Evolutionary conservation across 2,888 invertebrate species (phyloP), one percentile per base, ranked within the genome.

Genomic region (Myopa testacea): DNA sequence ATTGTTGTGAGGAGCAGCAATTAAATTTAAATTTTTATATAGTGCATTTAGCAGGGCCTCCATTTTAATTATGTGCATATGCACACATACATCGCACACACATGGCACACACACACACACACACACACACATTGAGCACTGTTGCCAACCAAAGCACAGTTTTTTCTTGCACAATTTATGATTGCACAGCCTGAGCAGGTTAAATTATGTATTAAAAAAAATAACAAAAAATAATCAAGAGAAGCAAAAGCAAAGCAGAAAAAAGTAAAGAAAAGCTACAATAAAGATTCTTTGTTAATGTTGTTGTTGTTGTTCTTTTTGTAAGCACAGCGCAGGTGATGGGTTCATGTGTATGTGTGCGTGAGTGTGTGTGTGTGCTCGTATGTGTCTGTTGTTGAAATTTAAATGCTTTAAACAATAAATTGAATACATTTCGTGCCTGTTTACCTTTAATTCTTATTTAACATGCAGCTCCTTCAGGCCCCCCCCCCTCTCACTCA

Each of bases 401-500:
- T 76, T 80, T 80, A 73, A 78, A 79, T 79, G 76, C 77, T 14
- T 77, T 75, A 75, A 78, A 81, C 78, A 80, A 80, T 78, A 71
- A 80, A 81, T 78, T 80, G 26, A 71, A 63, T 55, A n/a, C 76
- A 40, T 69, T 75, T 69, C 75, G 68, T 71, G 71, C 65, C 65
- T 72, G 63, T 71, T 76, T 76, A 65, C 38, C 16, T 71, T 71
- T 71, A 55, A 52, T 71, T 71, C 38, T 38, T 45, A 55, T 76
- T 52, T 71, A 71, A 65, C 65, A 70, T 68, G 75, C 75, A 67
- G 40, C 37, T 7, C 8, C 40, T 40, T 40, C 40, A 8, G 2
- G 12, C 16, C 38, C 14, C 12, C 12, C 37, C 34, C 37, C 38
- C 38, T 34, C 38, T 14, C 62, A 8, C 16, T 16, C 58, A 14